phyloP scores from a whole-genome alignment of 2,888 invertebrate species.

The Synergus gifuensis region DNA sequence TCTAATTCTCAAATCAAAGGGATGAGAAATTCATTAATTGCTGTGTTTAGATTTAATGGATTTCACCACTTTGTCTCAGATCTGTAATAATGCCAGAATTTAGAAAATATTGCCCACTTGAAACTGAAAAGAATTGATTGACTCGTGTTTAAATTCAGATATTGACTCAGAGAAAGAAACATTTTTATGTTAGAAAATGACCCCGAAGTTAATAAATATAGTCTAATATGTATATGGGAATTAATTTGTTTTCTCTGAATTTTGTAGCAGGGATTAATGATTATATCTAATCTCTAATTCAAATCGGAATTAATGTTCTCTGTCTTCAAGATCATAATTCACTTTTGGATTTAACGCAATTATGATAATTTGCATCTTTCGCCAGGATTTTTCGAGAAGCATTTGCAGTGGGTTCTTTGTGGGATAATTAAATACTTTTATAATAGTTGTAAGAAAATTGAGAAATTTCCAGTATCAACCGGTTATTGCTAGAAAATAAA shows the following conservation, averaged over 20 bases:
- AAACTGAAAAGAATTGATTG: background rate
- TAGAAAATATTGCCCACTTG: background rate
- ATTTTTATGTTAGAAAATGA: background rate
- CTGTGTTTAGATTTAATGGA: background rate
- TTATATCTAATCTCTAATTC: background rate
- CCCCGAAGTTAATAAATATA: background rate
- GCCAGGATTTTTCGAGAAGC: background rate
- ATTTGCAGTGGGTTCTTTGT: background rate
- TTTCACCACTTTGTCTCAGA: background rate
- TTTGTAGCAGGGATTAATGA: background rate
- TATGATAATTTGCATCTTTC: background rate
- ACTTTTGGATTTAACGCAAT: background rate
- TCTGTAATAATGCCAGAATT: background rate
- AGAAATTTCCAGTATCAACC: conserved; percentile 18
- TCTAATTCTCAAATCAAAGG: background rate
- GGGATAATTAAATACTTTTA: background rate
- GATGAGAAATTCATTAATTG: background rate
- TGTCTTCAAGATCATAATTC: background rate
- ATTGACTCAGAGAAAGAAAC: background rate
- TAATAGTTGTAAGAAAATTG: background rate
- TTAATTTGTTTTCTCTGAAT: background rate
- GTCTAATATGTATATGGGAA: background rate
- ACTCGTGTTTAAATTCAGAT: background rate
- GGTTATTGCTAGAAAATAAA: conserved; percentile 36
- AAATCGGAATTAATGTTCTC: background rate